Conservation (phyloP, 2,888 invertebrate genomes). For the Clitarchus hookeri region DNA sequence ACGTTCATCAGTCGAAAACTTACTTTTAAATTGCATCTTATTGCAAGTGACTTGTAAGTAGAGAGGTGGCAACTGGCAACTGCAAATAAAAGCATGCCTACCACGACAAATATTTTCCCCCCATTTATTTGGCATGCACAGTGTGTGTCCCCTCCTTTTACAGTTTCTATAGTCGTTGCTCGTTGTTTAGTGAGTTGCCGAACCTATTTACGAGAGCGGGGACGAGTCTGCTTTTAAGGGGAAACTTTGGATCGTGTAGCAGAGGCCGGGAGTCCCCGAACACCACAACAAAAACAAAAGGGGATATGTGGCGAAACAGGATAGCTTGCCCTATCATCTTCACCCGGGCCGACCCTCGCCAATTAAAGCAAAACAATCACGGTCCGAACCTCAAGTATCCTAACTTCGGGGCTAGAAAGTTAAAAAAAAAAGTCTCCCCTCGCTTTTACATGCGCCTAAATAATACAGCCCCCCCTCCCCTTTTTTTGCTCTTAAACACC, state of each 20-base stretch:
- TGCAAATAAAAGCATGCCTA: too few species aligned
- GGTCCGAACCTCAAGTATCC: neutral
- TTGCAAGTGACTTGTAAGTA: too few species aligned
- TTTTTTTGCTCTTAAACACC: neutral
- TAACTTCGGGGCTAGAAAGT: neutral
- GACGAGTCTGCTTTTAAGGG: neutral
- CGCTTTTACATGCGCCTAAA: neutral
- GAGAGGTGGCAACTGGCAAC: too few species aligned
- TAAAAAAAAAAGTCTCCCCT: neutral
- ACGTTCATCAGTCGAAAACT: too few species aligned
- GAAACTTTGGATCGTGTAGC: neutral
- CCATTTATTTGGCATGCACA: too few species aligned
- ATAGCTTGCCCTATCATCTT: neutral
- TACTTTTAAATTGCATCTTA: too few species aligned
- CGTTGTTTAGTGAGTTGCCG: too few species aligned
- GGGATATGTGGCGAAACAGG: neutral
- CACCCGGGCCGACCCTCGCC: neutral
- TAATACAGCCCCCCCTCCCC: neutral
- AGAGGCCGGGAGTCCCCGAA: neutral
- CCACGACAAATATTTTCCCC: too few species aligned
- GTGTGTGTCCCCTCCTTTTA: too few species aligned
- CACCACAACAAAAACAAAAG: neutral
- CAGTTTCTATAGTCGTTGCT: too few species aligned
- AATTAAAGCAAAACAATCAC: conserved; percentile 14
- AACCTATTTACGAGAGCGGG: neutral